Evolutionary conservation across 2,797 vertebrate genomes (phyloP).

Genomic region (Spatula versicolor): DNA sequence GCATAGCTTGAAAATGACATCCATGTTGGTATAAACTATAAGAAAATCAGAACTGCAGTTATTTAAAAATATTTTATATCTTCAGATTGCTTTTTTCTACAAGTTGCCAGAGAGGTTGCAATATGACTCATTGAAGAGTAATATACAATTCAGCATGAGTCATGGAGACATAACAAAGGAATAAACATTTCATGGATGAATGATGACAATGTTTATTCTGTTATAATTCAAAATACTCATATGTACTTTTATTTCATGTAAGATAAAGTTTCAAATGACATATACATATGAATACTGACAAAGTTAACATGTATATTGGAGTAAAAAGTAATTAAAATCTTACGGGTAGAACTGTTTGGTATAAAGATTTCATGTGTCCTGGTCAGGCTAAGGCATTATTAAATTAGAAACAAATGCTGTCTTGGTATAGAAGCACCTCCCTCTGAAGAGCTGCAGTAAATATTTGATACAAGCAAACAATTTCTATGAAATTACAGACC

Average conservation of each 20-base stretch:
- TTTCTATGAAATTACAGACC: not conserved
- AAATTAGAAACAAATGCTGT: constrained; percentile 2
- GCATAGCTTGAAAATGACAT: not conserved
- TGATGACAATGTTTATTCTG: not conserved
- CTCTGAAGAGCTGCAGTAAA: not conserved
- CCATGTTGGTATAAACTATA: not conserved
- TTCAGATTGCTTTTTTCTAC: not conserved
- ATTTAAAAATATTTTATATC: not conserved
- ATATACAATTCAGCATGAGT: not conserved
- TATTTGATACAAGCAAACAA: not conserved
- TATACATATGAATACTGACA: not conserved
- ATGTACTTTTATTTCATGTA: not conserved
- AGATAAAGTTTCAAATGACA: not conserved
- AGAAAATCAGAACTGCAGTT: not conserved
- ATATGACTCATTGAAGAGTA: not conserved
- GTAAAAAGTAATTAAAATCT: not conserved
- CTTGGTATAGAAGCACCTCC: not conserved
- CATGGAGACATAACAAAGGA: not conserved
- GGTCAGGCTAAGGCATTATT: not conserved
- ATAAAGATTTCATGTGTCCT: not conserved
- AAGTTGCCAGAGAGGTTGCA: not conserved
- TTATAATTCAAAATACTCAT: not conserved
- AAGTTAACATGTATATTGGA: not conserved
- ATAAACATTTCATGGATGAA: not conserved
- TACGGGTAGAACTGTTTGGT: not conserved